A percentile compares a stretch with the other conserved stretches of the same genome.
These are phyloP conservation scores for Campoletis sonorensis DNA, from an alignment of 1,140 invertebrate genomes.

Conservation along the genomic window DNA sequence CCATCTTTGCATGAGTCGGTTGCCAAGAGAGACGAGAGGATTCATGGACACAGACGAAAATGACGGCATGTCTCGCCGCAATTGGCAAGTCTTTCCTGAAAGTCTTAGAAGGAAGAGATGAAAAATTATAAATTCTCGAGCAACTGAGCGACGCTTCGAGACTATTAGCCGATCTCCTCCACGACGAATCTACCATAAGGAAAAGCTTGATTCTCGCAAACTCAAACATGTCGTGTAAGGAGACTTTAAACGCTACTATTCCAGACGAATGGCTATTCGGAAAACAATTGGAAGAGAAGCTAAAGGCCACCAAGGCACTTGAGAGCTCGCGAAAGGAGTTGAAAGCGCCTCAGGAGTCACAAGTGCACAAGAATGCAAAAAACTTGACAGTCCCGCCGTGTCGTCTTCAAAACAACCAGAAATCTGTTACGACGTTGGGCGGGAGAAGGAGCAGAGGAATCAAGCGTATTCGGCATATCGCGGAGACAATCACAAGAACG, in stretches of 20 bases:
- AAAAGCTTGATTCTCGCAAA: slow-evolving; percentile 47
- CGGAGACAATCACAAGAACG: background rate
- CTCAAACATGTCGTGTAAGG: slow-evolving; percentile 44
- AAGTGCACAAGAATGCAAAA: slow-evolving; percentile 26
- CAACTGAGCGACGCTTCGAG: slow-evolving; percentile 25
- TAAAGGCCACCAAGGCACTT: slow-evolving; percentile 46
- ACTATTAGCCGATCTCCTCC: slow-evolving; percentile 42
- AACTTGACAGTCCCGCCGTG: slow-evolving; percentile 23
- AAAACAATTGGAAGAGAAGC: slow-evolving; percentile 37
- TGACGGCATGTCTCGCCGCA: slow-evolving; percentile 41
- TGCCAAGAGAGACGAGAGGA: slow-evolving; percentile 44
- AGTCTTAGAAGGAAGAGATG: slow-evolving; percentile 10
- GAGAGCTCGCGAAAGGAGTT: slow-evolving; percentile 36
- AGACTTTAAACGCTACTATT: slow-evolving; percentile 34
- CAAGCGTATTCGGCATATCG: slow-evolving; percentile 22
- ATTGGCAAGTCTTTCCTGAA: slow-evolving; percentile 29
- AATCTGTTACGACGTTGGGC: slow-evolving; percentile 8
- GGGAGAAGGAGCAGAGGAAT: slow-evolving; percentile 23
- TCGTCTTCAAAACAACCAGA: slow-evolving; percentile 7
- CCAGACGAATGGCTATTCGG: slow-evolving; percentile 51
- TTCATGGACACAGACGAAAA: slow-evolving; percentile 43
- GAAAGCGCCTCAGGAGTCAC: slow-evolving; percentile 23
- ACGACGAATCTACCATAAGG: slow-evolving; percentile 44
- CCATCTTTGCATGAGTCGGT: slow-evolving; percentile 33
- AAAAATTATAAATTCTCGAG: slow-evolving; percentile 34